Evolutionary conservation across 2,888 invertebrate species (phyloP).

Genomic region (Thumatha senex): DNA sequence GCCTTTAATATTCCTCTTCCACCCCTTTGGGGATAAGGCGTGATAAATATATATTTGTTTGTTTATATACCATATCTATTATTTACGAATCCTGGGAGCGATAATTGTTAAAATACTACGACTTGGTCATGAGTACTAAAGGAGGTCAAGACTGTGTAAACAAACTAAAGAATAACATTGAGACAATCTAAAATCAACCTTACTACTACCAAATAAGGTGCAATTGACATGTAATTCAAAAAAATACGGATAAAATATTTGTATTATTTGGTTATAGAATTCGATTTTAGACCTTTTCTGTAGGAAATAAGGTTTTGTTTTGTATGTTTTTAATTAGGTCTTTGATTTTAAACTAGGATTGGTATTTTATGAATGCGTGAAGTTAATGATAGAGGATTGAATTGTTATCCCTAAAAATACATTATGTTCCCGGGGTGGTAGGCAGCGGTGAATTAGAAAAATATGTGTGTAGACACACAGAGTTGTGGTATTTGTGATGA

Average conservation of each 20-base stretch:
- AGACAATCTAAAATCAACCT: slow-evolving; percentile 1
- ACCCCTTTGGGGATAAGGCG: too few species aligned
- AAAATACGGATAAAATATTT: neutral
- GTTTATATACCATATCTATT: neutral
- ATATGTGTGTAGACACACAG: too few species aligned
- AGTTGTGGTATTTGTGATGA: too few species aligned
- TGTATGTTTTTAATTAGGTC: neutral
- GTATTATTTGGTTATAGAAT: neutral
- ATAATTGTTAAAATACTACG: neutral
- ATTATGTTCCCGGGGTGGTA: too few species aligned
- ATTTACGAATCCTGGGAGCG: slow-evolving; percentile 1
- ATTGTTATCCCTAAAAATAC: too few species aligned
- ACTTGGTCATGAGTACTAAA: slow-evolving; percentile 7
- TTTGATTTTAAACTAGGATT: neutral
- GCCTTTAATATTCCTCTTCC: too few species aligned
- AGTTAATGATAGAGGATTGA: too few species aligned
- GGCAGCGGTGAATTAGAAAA: too few species aligned
- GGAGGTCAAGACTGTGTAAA: slow-evolving; percentile 8
- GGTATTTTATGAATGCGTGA: neutral
- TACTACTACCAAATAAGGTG: neutral
- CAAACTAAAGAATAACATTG: neutral
- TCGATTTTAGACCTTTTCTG: neutral
- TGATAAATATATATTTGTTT: too few species aligned
- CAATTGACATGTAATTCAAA: neutral
- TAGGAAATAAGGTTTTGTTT: neutral